phyloP scores from a whole-genome alignment of 2,888 invertebrate genomes.

The Drosophila emarginata region DNA sequence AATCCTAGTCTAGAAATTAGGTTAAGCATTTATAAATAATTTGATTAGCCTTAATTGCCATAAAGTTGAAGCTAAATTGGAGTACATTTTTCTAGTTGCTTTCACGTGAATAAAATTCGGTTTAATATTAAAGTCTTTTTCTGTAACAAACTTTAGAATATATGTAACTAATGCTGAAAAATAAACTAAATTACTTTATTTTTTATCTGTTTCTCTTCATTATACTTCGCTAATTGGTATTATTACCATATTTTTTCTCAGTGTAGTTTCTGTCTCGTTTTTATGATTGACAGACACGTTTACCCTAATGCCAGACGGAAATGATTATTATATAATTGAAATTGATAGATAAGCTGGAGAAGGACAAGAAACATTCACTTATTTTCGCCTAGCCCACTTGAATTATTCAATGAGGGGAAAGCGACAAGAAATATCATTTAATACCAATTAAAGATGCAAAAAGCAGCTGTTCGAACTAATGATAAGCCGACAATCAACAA shows the following conservation, averaged over 20 bases:
- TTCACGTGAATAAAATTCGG: conserved; percentile 9
- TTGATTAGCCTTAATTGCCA: conserved; percentile 80
- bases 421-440: conserved; percentile 57
- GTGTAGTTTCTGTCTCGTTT: conserved; percentile 9
- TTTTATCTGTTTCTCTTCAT: neutral
- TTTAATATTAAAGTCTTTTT: neutral
- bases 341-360: conserved; percentile 61
- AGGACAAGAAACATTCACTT: conserved; percentile 2
- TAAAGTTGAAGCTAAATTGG: conserved; percentile 60
- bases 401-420: conserved; percentile 59
- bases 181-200: no score
- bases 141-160: no score
- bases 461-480: conserved; percentile 59
- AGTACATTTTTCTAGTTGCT: conserved; percentile 18
- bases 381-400: conserved; percentile 40
- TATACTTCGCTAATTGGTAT: neutral
- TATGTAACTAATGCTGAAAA: no score
- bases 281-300: conserved; percentile 66
- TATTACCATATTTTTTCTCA: conserved; percentile 10
- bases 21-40: conserved; percentile 81
- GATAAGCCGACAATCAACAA: conserved; percentile 52
- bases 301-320: conserved; percentile 58
- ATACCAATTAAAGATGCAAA: conserved; percentile 74
- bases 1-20: conserved; percentile 70
- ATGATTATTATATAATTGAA: conserved; percentile 77